Evolutionary conservation across 1,140 invertebrate genomes (phyloP).

Genomic region (Gryon sp.): DNA sequence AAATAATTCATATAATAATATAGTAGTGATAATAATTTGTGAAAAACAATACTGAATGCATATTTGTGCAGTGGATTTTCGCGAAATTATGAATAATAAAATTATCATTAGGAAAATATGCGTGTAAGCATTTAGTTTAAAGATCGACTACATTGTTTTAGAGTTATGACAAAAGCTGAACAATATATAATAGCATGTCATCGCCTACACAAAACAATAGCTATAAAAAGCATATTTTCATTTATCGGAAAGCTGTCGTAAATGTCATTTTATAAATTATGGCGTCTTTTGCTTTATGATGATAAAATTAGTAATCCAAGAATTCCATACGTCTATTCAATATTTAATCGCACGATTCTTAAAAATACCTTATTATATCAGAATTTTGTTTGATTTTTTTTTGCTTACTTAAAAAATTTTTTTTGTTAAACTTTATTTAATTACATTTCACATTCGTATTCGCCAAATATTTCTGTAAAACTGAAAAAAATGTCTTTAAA

Average conservation of each 20-base stretch:
- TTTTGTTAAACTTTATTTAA: too few relatives aligned
- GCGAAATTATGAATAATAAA: slow-evolving; percentile 48
- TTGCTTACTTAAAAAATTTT: too few relatives aligned
- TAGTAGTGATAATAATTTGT: too few relatives aligned
- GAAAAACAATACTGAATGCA: slow-evolving; percentile 32
- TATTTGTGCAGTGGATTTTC: slow-evolving; percentile 10
- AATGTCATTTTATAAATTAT: slow-evolving; percentile 60
- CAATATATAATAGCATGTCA: slow-evolving; percentile 56
- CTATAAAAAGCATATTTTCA: slow-evolving; percentile 26
- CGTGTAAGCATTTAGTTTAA: slow-evolving; percentile 32
- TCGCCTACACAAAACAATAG: slow-evolving; percentile 49
- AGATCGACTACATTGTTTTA: slow-evolving; percentile 50
- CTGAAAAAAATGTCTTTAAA: too few relatives aligned
- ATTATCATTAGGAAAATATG: slow-evolving; percentile 52
- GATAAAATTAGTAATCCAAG: slow-evolving; percentile 35
- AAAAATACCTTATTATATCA: too few relatives aligned
- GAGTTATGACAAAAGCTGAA: slow-evolving; percentile 36
- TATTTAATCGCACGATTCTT: too few relatives aligned
- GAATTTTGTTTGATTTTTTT: too few relatives aligned
- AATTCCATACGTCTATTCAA: slow-evolving; percentile 1
- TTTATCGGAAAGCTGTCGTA: slow-evolving; percentile 39
- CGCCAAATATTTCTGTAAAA: too few relatives aligned
- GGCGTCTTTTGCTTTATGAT: slow-evolving; percentile 33
- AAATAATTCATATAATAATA: too few relatives aligned
- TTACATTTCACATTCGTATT: too few relatives aligned